Percentiles rank a stretch among this genome's conserved stretches.
These are phyloP conservation scores for Leptodactylus fuscus DNA, from an alignment of 2,113 vertebrate species.

Conservation along the genomic window DNA sequence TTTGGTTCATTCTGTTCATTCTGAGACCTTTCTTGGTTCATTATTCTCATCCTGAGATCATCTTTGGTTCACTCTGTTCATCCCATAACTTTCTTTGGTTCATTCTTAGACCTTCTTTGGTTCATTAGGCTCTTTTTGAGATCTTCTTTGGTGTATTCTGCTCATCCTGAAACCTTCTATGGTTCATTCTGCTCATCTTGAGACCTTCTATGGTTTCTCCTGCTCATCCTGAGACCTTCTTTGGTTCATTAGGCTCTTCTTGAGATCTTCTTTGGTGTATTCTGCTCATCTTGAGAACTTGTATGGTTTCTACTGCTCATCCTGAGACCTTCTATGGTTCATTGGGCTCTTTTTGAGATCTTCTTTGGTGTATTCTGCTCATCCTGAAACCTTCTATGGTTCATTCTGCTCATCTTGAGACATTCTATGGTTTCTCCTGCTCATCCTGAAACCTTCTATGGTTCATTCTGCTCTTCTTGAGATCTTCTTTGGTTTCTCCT, in stretches of 20 bases:
- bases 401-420: too few relatives aligned
- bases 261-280: not conserved
- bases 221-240: too few relatives aligned
- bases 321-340: not conserved
- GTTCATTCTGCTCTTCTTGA: too few relatives aligned
- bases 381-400: not conserved
- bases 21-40: not conserved
- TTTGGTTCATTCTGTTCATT: not conserved
- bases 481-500: not conserved
- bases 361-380: not conserved
- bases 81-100: not conserved
- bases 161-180: too few relatives aligned
- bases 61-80: not conserved
- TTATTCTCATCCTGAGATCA: too few relatives aligned
- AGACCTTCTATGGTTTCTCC: not conserved
- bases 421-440: not conserved
- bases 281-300: not conserved
- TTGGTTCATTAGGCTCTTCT: not conserved
- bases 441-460: not conserved
- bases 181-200: not conserved
- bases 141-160: too few relatives aligned
- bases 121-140: not conserved
- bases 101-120: too few relatives aligned
- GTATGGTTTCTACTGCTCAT: too few relatives aligned
- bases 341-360: not conserved